phyloP scores from a whole-genome alignment of 1,140 invertebrate genomes.

The Drosophila punjabiensis region DNA sequence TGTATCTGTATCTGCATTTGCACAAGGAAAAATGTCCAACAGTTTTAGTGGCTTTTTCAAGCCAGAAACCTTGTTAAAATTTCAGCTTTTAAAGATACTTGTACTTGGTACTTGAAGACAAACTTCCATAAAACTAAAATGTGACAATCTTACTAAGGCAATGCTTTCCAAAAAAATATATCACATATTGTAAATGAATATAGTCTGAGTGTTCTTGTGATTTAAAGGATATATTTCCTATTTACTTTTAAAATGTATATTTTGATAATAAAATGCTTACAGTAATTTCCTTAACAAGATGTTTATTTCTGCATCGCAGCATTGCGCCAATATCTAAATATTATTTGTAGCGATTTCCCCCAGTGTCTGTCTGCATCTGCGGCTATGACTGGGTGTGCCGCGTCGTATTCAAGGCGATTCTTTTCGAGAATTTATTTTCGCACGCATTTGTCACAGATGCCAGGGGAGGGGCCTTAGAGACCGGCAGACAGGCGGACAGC shows the following conservation, averaged over 20 bases:
- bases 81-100: background rate
- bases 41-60: too few species aligned
- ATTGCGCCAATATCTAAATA: background rate
- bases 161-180: background rate
- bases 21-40: constrained; percentile 11
- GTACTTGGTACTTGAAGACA: background rate
- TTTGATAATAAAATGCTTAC: background rate
- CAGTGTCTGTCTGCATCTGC: constrained; percentile 30
- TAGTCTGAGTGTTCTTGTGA: too few species aligned
- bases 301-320: background rate
- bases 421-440: constrained; percentile 74
- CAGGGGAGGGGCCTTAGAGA: constrained; percentile 21
- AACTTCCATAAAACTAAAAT: background rate
- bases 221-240: too few species aligned
- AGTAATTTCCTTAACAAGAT: background rate
- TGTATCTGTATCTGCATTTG: constrained; percentile 40
- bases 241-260: background rate
- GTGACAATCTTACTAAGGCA: background rate
- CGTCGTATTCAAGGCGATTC: constrained; percentile 27
- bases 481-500: constrained; percentile 10
- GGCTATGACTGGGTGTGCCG: constrained; percentile 53
- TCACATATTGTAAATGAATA: too few species aligned
- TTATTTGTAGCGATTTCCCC: constrained; percentile 6
- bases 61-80: too few species aligned
- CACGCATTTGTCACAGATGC: constrained; percentile 68